phyloP scores from a whole-genome alignment of 2,888 invertebrate species.

The Cryptosula pallasiana region DNA sequence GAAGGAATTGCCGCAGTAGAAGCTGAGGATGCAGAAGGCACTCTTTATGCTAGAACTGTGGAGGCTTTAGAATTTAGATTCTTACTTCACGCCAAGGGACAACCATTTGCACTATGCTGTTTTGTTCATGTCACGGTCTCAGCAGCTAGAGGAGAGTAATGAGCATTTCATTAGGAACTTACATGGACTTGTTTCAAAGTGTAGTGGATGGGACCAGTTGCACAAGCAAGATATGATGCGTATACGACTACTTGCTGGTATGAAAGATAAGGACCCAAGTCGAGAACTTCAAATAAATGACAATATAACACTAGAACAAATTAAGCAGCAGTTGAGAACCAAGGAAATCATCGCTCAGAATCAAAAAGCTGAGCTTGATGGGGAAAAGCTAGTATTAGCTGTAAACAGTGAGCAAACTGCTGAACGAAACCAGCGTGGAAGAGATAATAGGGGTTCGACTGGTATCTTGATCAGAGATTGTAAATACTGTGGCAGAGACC shows the following conservation, averaged over 20 bases:
- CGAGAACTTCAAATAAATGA: neutral
- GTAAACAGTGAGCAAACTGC: neutral
- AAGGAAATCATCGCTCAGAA: neutral
- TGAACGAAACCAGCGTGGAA: neutral
- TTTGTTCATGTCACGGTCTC: neutral
- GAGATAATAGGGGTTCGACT: neutral
- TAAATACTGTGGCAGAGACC: constrained; percentile 1
- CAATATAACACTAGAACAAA: neutral
- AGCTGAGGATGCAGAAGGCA: neutral
- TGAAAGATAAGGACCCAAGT: neutral
- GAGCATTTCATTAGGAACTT: neutral
- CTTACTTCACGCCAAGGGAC: neutral
- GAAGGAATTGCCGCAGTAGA: neutral
- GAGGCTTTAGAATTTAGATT: neutral
- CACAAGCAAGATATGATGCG: neutral
- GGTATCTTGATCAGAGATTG: neutral
- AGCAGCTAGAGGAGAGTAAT: neutral
- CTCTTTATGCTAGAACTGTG: neutral
- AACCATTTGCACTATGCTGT: neutral
- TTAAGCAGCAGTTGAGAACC: neutral
- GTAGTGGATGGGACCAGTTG: neutral
- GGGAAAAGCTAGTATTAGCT: neutral
- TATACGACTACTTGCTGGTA: neutral
- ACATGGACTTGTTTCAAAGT: neutral
- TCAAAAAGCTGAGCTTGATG: neutral